Base-by-base conservation (phyloP, 1,140 invertebrate species). In the Philopotamus ludificatus region DNA sequence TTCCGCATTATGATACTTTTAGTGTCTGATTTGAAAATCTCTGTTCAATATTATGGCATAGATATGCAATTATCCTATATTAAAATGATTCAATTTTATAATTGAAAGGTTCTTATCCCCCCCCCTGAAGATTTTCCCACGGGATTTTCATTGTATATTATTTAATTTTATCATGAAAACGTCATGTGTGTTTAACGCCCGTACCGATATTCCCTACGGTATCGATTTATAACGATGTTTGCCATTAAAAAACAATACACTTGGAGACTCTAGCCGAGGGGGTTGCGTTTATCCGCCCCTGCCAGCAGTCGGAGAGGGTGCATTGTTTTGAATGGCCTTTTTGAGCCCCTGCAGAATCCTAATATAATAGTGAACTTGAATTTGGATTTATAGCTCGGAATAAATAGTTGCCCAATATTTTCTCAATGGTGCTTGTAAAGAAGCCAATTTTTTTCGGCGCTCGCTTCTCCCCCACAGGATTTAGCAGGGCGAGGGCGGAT, bases 321-420 rank as follows among this genome's bases (percentile, higher is more conserved):
- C 26, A 39, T 44, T 51, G 45, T 51, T 62, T 62, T 53, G 20
- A 22, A 53, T 39, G 47, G 60, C 28, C 20, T 44, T 62, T 62
- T 62, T 51, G 8, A 44, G 12, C 60, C 60, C 60, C 34, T 41
- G 50, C 60, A 22, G 34, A 44, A 42, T 45, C 67, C 51, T 65
- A 47, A 65, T 60, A 69, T 65, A 69, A 69, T 45, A 63, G 59
- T 51, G 63, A 63, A 69, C 67, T 65, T 60, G 67, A 69, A 65
- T 69, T 69, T 57, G 63, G 63, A 69, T 69, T 69, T 69, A 69
- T 69, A 63, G 67, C 63, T 58, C 63, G 67, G 59, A 63, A 69
- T 69, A 69, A 69, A 65, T 69, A 69, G 67, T 69, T 62, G 53
- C 63, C 58, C 63, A 63, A 69, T 65, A 69, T 69, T 69, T 69